Evolutionary conservation across 2,113 vertebrate genomes (phyloP).

Genomic region (Phrynosoma blainvillii): DNA sequence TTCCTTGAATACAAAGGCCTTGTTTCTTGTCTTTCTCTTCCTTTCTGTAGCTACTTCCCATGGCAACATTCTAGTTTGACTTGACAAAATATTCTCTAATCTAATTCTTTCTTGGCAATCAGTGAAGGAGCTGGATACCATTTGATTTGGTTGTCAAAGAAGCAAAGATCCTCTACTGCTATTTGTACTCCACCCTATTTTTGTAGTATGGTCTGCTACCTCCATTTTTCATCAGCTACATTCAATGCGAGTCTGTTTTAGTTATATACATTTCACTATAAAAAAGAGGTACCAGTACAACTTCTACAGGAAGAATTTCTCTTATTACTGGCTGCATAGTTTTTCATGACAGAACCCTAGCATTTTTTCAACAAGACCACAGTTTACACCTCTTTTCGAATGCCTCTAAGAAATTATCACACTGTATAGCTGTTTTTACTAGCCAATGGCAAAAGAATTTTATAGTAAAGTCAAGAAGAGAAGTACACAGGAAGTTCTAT

Average conservation of each 20-base stretch:
- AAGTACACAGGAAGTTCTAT: neutral
- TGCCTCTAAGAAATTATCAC: neutral
- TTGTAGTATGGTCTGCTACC: neutral
- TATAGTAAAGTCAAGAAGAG: neutral
- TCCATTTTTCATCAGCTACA: neutral
- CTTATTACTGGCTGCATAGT: neutral
- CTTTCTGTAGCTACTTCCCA: neutral
- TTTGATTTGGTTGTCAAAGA: neutral
- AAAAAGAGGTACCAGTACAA: neutral
- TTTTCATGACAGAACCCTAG: neutral
- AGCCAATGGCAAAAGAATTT: neutral
- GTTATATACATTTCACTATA: neutral
- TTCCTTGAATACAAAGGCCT: constrained; percentile 24
- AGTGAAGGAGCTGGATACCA: neutral
- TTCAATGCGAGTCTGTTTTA: neutral
- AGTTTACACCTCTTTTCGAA: neutral
- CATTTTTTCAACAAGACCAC: neutral
- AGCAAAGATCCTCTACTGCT: neutral
- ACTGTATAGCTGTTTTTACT: neutral
- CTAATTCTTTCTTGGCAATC: neutral
- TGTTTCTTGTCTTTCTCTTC: neutral
- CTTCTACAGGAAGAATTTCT: neutral
- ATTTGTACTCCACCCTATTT: neutral
- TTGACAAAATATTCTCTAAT: neutral
- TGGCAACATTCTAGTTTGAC: constrained; percentile 3